These are phyloP conservation scores for Patagioenas fasciata DNA, from an alignment of 2,113 vertebrate species.

Conservation along the genomic window DNA sequence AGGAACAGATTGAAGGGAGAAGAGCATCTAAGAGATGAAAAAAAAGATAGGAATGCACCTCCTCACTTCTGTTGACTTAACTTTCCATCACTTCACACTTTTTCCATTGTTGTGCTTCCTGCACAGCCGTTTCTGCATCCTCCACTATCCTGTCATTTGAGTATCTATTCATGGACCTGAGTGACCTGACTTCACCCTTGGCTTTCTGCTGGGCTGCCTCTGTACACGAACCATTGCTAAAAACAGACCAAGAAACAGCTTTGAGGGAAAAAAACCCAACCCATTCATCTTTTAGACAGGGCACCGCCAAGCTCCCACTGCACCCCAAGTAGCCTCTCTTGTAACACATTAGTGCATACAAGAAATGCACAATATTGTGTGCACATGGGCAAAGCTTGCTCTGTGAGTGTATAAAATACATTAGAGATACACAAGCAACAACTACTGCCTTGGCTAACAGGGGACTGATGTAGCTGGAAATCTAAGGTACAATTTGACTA, in stretches of 20 bases:
- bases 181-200: slow-evolving; percentile 21
- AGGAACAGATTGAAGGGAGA: not conserved
- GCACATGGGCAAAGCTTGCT: not conserved
- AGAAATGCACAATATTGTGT: not conserved
- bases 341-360: not conserved
- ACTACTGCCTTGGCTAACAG: not conserved
- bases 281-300: not conserved
- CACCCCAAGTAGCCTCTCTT: not conserved
- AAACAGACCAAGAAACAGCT: not conserved
- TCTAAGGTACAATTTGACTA: fast-evolving
- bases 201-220: not conserved
- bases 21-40: not conserved
- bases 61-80: not conserved
- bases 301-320: not conserved
- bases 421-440: not conserved
- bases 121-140: not conserved
- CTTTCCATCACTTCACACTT: not conserved
- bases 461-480: not conserved
- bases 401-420: not conserved
- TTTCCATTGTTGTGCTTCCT: not conserved
- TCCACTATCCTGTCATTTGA: not conserved
- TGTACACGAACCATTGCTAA: slow-evolving; percentile 19
- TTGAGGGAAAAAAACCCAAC: fast-evolving
- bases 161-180: not conserved
- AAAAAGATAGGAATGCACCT: not conserved